Evolutionary conservation across 2,797 vertebrate genomes (phyloP), one percentile per base, ranked within the genome.

Genomic region (Hapalemur alaotrensis): DNA sequence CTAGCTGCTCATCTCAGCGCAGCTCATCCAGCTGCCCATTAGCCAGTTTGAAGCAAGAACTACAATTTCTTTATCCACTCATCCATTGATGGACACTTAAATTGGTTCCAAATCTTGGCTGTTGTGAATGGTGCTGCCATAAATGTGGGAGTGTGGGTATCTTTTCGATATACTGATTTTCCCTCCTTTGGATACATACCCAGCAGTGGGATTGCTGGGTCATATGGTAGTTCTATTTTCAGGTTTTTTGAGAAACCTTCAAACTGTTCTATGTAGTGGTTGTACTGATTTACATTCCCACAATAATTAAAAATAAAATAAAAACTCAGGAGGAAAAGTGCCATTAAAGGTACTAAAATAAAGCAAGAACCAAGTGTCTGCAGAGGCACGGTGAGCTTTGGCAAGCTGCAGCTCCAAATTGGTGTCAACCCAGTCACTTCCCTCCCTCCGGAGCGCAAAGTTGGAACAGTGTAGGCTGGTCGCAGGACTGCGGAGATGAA

Each of bases 11-110:
- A 2, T 52, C 54, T 57, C 54, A 57, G 54, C 0, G 0, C 22
- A 25, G 54, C 54, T 23, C 3, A 23, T 0, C 5, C 0, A 14
- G 20, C 25, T 23, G 2, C 7, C 72, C 13, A 1, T 46, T 50
- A 83, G 84, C 20, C 9, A 1, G 4, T 38, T 72, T 72, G 43
- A 93, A 87, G 35, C 63, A 73, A 80, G 59, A 22, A 75, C 6
- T 1, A 0, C 32, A 18, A 65, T 65, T 65, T 65, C 63, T 65
- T 65, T 65, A 65, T 65, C 23, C 32, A n/a, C n/a, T 65, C 17
- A 65, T 65, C 32, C n/a, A 17, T 10, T 65, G 63, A n/a, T 20
- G 32, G n/a, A 18, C 7, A 18, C 63, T 65, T 65, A 65, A n/a
- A n/a, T 65, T 18, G 32, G 20, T 9, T 9, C 32, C 15, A n/a